These are phyloP conservation scores for Augiades crinisus DNA, from an alignment of 2,888 invertebrate species.

Conservation along the genomic window DNA sequence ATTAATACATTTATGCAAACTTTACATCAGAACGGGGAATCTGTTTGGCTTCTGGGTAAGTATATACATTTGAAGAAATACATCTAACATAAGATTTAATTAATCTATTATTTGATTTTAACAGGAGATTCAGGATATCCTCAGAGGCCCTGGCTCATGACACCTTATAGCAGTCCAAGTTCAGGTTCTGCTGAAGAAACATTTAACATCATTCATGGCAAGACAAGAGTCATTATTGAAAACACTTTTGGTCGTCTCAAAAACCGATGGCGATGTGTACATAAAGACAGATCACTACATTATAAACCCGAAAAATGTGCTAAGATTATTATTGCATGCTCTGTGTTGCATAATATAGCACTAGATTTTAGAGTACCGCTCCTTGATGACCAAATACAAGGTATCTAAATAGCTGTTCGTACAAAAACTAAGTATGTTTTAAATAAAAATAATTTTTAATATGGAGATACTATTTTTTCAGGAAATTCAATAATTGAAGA, in stretches of 20 bases:
- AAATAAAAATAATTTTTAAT: no score
- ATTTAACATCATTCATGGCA: conserved; percentile 15
- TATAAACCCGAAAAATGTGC: conserved; percentile 36
- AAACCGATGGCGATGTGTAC: conserved; percentile 34
- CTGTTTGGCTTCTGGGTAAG: conserved; percentile 24
- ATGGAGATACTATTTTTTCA: no score
- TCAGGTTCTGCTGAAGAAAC: conserved; percentile 16
- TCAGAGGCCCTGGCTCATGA: conserved; percentile 32
- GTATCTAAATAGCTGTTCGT: no score
- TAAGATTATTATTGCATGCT: conserved; percentile 36
- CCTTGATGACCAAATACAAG: no score
- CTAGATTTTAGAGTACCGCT: no score
- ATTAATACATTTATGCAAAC: conserved; percentile 22
- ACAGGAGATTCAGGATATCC: no score
- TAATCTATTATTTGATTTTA: no score
- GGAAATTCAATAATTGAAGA: no score
- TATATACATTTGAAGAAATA: no score
- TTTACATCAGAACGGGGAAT: conserved; percentile 24
- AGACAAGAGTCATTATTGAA: conserved; percentile 23
- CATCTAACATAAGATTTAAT: no score
- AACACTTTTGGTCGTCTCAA: conserved; percentile 33
- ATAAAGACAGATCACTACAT: conserved; percentile 34
- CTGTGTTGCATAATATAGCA: conserved; percentile 35
- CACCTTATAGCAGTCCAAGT: conserved; percentile 24
- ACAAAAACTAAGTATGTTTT: no score